These are phyloP conservation scores for Budorcas taxicolor DNA, from an alignment of 2,113 vertebrate species.

Conservation along the genomic window DNA sequence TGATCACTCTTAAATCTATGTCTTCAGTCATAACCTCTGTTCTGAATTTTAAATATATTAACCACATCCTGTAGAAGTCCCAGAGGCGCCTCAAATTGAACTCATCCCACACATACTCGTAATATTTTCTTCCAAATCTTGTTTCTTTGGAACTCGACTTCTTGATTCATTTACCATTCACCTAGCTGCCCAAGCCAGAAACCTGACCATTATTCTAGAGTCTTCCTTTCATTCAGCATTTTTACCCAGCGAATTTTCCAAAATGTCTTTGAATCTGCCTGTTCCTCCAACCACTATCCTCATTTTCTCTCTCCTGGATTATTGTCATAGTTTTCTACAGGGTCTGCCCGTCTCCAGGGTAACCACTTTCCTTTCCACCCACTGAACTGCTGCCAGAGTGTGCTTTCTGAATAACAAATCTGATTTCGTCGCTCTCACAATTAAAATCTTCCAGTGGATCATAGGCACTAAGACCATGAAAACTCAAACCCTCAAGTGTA, in stretches of 20 bases:
- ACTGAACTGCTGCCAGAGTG: constrained; percentile 61
- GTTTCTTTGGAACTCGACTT: not conserved
- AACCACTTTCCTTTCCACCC: constrained; percentile 69
- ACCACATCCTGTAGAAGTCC: not conserved
- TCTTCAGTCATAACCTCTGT: not conserved
- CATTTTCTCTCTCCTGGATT: constrained; percentile 67
- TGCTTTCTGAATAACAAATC: constrained; percentile 69
- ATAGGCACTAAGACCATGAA: constrained; percentile 35
- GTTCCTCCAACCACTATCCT: constrained; percentile 40
- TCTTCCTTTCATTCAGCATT: constrained; percentile 4
- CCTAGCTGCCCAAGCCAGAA: constrained; percentile 3
- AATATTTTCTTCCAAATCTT: not conserved
- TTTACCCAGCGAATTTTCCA: not conserved
- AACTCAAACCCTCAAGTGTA: constrained; percentile 9
- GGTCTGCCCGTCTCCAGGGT: constrained; percentile 63
- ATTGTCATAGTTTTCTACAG: constrained; percentile 59
- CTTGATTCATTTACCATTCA: not conserved
- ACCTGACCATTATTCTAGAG: not conserved
- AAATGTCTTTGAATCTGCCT: constrained; percentile 46
- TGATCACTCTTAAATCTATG: not conserved
- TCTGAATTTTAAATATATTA: not conserved
- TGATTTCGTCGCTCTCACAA: constrained; percentile 61
- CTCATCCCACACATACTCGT: not conserved
- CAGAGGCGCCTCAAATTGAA: not conserved
- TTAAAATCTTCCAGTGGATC: constrained; percentile 58